Evolutionary conservation across 2,113 vertebrate species (phyloP).

Genomic region (Capreolus pygargus): DNA sequence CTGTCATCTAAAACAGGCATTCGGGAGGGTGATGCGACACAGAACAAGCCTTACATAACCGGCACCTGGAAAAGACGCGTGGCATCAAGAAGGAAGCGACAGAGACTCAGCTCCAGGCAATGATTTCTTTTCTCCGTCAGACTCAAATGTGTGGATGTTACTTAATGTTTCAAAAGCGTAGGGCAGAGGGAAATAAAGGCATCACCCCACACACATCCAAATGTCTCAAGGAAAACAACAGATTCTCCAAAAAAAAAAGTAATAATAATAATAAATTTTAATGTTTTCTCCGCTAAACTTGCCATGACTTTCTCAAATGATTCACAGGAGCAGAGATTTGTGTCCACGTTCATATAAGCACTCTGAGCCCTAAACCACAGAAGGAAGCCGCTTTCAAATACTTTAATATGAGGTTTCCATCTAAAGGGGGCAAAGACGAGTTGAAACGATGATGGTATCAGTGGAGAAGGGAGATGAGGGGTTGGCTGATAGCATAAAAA

Average conservation of each 20-base stretch:
- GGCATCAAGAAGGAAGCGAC: neutral
- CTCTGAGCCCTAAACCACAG: neutral
- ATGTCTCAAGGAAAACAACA: neutral
- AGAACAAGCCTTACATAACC: neutral
- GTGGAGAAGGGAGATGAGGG: neutral
- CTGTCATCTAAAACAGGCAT: neutral
- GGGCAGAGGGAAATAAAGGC: neutral
- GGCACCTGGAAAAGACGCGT: neutral
- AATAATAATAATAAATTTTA: neutral
- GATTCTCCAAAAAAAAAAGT: neutral
- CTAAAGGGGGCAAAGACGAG: neutral
- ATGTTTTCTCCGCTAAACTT: neutral
- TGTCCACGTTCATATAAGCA: neutral
- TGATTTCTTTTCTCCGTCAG: neutral
- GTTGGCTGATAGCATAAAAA: neutral
- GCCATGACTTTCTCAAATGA: neutral
- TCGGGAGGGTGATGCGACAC: accelerated
- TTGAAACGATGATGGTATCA: neutral
- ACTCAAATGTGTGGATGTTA: neutral
- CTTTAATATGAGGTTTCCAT: neutral
- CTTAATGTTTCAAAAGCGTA: neutral
- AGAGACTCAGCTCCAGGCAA: neutral
- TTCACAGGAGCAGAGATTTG: neutral
- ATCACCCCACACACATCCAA: neutral
- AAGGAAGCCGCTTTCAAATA: neutral